These are phyloP conservation scores for Tipula unca DNA, from an alignment of 2,888 invertebrate species.

Conservation along the genomic window DNA sequence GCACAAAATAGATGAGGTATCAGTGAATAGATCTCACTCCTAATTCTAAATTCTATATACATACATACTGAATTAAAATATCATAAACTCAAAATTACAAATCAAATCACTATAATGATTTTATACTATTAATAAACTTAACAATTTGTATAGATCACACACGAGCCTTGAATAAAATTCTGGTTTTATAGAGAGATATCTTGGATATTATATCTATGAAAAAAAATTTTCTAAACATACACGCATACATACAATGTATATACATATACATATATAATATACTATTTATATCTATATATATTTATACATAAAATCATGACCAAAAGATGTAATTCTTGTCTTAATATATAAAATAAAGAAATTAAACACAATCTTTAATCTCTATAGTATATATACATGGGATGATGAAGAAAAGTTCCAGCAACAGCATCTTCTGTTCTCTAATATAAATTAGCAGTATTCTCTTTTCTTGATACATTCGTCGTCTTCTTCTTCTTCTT, in stretches of 20 bases:
- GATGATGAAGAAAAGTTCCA: background rate
- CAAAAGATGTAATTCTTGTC: background rate
- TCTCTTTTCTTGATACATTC: background rate
- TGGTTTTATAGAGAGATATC: background rate
- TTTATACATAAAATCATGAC: background rate
- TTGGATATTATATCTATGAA: background rate
- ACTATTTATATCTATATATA: background rate
- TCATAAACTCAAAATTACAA: background rate
- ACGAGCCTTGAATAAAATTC: background rate
- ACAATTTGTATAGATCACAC: background rate
- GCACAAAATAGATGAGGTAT: no score
- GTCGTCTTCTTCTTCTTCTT: background rate
- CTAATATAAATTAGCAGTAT: background rate
- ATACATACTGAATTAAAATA: background rate
- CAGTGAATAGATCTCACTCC: no score
- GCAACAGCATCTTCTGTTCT: background rate
- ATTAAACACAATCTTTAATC: background rate
- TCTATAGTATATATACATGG: background rate
- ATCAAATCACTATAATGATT: background rate
- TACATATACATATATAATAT: background rate
- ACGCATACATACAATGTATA: background rate
- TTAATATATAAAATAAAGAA: background rate
- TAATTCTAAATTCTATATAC: background rate
- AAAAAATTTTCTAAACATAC: background rate
- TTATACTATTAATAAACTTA: background rate